Percentiles rank a stretch among this genome's conserved stretches.
phyloP scores from a whole-genome alignment of 2,797 vertebrate genomes.

The Rhynchonycteris naso region DNA sequence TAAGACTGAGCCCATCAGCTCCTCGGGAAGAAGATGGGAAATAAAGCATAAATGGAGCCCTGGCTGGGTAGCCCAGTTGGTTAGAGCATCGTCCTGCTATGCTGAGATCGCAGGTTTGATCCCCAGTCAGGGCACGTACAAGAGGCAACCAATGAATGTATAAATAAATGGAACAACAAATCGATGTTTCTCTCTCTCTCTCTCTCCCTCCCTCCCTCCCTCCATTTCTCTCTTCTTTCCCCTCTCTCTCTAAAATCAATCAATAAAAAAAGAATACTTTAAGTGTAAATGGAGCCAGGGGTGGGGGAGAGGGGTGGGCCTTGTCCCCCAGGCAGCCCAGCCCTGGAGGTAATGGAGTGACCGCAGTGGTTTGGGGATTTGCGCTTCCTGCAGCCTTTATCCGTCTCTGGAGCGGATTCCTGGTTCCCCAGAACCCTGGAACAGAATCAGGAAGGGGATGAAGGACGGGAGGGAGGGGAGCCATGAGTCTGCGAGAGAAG shows the following conservation, averaged over 20 bases:
- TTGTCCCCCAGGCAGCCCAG: constrained; percentile 6
- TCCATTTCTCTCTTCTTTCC: too few relatives aligned
- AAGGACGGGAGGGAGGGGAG: background rate
- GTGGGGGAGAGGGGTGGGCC: background rate
- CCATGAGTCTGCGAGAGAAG: background rate
- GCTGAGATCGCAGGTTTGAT: too few relatives aligned
- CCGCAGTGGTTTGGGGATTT: background rate
- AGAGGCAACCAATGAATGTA: too few relatives aligned
- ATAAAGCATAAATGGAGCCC: background rate
- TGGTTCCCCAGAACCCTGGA: background rate
- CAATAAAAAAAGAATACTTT: too few relatives aligned
- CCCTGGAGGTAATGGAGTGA: background rate
- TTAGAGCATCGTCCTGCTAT: too few relatives aligned
- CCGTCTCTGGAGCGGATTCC: constrained; percentile 1
- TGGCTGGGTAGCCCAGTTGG: too few relatives aligned
- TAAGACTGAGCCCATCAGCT: background rate
- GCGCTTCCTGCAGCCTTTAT: constrained; percentile 17
- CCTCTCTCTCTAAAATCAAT: too few relatives aligned
- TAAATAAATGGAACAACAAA: too few relatives aligned
- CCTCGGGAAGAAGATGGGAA: background rate
- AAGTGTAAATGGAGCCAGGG: background rate
- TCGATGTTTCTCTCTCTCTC: too few relatives aligned
- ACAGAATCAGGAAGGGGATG: background rate
- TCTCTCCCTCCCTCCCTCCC: too few relatives aligned
- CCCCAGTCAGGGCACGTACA: too few relatives aligned